Evolutionary conservation across 2,888 invertebrate genomes (phyloP).

Genomic region (Trachelus troglodyta): DNA sequence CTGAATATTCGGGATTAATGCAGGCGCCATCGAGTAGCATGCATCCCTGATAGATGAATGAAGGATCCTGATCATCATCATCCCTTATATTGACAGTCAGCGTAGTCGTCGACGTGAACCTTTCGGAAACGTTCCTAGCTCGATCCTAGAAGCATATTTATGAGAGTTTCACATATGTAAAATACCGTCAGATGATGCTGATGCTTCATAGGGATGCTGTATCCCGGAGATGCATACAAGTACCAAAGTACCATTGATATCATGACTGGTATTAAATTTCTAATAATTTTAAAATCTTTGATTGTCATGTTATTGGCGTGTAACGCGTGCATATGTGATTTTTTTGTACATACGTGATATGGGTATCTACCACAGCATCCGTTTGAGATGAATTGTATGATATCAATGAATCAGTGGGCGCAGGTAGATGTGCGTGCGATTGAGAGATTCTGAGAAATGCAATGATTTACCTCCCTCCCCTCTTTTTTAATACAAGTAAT

Average conservation of each 20-base stretch:
- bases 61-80: constrained; percentile 92
- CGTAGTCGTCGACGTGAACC: constrained; percentile 86
- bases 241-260: background rate
- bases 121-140: constrained; percentile 80
- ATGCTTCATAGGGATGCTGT: background rate
- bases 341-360: background rate
- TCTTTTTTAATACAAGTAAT: background rate
- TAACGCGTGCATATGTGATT: background rate
- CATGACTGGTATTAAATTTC: background rate
- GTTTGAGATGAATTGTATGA: background rate
- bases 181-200: background rate
- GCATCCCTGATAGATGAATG: constrained; percentile 90
- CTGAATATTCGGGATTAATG: constrained; percentile 87
- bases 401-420: background rate
- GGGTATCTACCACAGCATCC: background rate
- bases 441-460: background rate
- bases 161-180: background rate
- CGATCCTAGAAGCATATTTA: constrained; percentile 76
- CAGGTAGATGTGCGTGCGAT: background rate
- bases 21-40: constrained; percentile 84
- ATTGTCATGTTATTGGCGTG: background rate
- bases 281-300: background rate
- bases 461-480: background rate
- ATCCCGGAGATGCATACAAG: background rate
- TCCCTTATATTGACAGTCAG: constrained; percentile 87